These are phyloP conservation scores for Acipenser transmontanus DNA, from an alignment of 2,797 vertebrate species.

Conservation along the genomic window DNA sequence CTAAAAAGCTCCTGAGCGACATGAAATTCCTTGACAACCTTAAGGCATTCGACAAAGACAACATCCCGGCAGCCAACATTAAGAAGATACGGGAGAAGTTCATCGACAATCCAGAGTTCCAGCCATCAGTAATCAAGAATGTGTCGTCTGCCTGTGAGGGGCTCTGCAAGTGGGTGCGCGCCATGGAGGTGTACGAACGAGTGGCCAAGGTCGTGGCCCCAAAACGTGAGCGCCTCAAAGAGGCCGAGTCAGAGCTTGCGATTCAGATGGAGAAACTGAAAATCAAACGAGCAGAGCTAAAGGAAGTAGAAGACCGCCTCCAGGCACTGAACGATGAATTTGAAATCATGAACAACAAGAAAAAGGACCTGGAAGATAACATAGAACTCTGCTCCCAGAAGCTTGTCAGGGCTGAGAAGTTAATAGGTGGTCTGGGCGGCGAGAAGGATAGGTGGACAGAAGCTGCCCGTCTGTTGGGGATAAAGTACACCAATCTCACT, in stretches of 20 bases:
- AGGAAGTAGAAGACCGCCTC: constrained; percentile 72
- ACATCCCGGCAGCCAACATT: constrained; percentile 69
- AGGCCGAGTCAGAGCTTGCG: constrained; percentile 63
- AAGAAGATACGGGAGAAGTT: constrained; percentile 84
- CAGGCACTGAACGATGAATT: constrained; percentile 73
- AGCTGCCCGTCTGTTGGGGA: constrained; percentile 62
- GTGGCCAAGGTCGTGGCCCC: constrained; percentile 86
- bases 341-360: constrained; percentile 70
- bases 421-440: constrained; percentile 86
- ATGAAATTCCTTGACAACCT: constrained; percentile 83
- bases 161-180: constrained; percentile 88
- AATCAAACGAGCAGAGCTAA: constrained; percentile 75
- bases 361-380: constrained; percentile 70
- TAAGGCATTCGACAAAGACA: constrained; percentile 81
- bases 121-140: constrained; percentile 78
- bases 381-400: constrained; percentile 85
- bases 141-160: constrained; percentile 90
- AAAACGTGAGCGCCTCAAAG: constrained; percentile 67
- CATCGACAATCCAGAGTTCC: constrained; percentile 78
- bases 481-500: constrained; percentile 72
- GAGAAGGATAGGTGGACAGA: constrained; percentile 91
- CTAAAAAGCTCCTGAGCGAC: constrained; percentile 86
- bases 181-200: constrained; percentile 84
- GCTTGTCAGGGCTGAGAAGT: constrained; percentile 75
- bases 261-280: constrained; percentile 71